Conservation (phyloP, 2,113 vertebrate species). For the Cynocephalus volans region DNA sequence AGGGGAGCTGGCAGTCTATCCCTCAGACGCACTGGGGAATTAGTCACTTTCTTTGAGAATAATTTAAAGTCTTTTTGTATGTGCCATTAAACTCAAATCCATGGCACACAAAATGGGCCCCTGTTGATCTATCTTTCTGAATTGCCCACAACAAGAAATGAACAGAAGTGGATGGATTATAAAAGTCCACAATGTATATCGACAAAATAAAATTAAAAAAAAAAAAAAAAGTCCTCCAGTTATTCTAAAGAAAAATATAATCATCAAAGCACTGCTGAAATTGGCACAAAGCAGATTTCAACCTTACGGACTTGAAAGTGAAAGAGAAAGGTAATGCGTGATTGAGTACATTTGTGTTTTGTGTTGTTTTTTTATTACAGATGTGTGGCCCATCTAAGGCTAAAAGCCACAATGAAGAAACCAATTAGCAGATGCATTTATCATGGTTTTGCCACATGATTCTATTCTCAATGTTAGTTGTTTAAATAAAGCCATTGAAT, state of each 20-base stretch:
- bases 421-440: not conserved
- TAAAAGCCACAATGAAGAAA: not conserved
- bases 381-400: not conserved
- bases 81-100: not conserved
- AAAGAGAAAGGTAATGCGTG: not conserved
- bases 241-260: not conserved
- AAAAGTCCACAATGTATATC: no score
- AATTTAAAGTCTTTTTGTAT: constrained; percentile 30
- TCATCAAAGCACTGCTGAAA: not conserved
- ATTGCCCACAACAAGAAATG: not conserved
- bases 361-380: not conserved
- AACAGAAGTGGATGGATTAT: not conserved
- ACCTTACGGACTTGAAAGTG: not conserved
- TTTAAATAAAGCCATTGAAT: constrained; percentile 24
- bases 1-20: not conserved
- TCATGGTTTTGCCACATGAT: not conserved
- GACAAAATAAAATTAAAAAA: no score
- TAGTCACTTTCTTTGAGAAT: not conserved
- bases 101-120: not conserved
- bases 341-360: not conserved
- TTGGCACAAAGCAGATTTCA: not conserved
- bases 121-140: not conserved
- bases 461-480: not conserved
- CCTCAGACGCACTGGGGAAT: not conserved
- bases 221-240: not conserved